These are phyloP conservation scores for Chrysopilus asiliformis DNA, from an alignment of 2,888 invertebrate genomes.

Conservation along the genomic window DNA sequence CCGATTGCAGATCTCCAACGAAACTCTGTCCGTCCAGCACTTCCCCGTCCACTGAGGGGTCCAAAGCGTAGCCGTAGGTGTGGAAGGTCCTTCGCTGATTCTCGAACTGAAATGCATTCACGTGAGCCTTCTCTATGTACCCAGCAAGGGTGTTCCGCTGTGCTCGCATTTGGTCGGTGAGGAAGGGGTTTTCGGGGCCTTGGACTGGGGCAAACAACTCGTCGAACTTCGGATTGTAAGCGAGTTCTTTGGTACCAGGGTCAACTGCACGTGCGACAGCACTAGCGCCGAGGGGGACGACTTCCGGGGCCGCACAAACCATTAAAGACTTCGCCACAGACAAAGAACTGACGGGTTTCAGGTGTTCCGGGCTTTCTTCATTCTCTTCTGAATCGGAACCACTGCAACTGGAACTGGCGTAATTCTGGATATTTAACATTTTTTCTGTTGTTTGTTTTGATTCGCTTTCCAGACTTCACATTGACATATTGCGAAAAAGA, in stretches of 20 bases:
- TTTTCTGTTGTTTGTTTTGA: no score
- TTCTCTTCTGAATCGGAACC: slow-evolving; percentile 29
- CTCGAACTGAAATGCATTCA: slow-evolving; percentile 95
- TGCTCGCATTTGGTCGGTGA: slow-evolving; percentile 79
- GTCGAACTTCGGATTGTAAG: slow-evolving; percentile 86
- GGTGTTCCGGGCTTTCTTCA: slow-evolving; percentile 37
- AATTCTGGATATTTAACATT: slow-evolving; percentile 62
- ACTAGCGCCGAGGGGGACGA: slow-evolving; percentile 63
- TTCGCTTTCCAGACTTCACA: no score
- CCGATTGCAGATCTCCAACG: slow-evolving; percentile 48
- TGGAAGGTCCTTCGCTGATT: slow-evolving; percentile 88
- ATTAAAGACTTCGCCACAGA: slow-evolving; percentile 51
- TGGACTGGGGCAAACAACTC: slow-evolving; percentile 84
- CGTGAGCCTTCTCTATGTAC: slow-evolving; percentile 86
- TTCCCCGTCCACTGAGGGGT: slow-evolving; percentile 69
- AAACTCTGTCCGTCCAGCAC: slow-evolving; percentile 36
- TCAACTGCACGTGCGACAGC: slow-evolving; percentile 61
- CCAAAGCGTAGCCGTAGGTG: slow-evolving; percentile 89
- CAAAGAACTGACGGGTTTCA: slow-evolving; percentile 42
- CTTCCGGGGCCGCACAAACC: slow-evolving; percentile 71
- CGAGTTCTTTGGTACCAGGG: slow-evolving; percentile 66
- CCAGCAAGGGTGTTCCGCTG: slow-evolving; percentile 86
- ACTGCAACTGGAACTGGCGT: slow-evolving; percentile 51
- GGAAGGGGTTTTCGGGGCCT: slow-evolving; percentile 88
- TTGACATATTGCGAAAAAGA: no score